Evolutionary conservation across 1,140 invertebrate genomes (phyloP), one percentile per base, ranked within the genome.

Genomic region (Cephus cinctus): DNA sequence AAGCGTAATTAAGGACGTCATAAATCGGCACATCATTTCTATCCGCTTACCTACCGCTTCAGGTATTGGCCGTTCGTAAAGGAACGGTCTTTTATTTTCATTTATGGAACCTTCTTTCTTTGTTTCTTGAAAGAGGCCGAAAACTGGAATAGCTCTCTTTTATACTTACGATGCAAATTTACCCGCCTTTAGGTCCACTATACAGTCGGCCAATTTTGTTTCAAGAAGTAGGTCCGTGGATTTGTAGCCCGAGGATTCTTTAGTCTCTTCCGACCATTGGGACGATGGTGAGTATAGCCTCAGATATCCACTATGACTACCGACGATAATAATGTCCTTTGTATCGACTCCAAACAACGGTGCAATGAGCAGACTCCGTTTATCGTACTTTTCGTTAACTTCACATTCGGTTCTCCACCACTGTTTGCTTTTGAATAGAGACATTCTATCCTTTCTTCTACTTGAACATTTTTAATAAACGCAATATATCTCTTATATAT

Each of bases 351-450:
- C 83, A 54, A 87, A 83, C 35, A 90, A 71, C 63, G 86, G 82
- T 8, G 79, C 77, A 14, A 87, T 72, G 52, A 81, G 73, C 18
- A 90, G 57, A 38, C 81, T 84, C 14, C 78, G 76, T 22, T 79
- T 67, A 53, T 86, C 83, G 69, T 85, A 88, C 32, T 71, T 73
- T 57, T 87, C 85, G 21, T 81, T 73, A 20, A 80, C 77, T 11
- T 84, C 85, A 54, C 80, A 83, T 11, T 78, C 71, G 4, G 82
- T 82, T 15, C 80, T 78, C 90, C 90, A 92, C 78, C 86, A 86
- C 50, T 90, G 87, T 60, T 86, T 79, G 1, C 83, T 81, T 77
- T 88, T 89, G 71, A 92, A 92, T 31, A 92, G 70, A 14, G 89
- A 91, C 90, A 92, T 92, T 48, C n/a, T n/a, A n/a, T n/a, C n/a